Percentiles rank a stretch among this genome's conserved stretches.
phyloP scores from a whole-genome alignment of 2,888 invertebrate genomes.

The Lottia gigantea region DNA sequence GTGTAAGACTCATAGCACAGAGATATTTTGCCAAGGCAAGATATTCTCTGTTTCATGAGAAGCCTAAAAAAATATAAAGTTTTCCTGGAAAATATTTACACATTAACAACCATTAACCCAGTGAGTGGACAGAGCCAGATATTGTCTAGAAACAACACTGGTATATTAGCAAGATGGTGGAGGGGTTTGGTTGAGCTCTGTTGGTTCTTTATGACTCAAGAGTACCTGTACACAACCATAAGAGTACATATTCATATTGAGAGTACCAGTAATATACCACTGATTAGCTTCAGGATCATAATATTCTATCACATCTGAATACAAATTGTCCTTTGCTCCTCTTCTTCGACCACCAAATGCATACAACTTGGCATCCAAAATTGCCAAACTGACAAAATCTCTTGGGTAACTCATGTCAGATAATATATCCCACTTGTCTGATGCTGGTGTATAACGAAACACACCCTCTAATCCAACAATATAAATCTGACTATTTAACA shows the following conservation, averaged over 20 bases:
- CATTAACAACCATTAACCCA: too few relatives aligned
- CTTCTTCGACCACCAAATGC: slow-evolving; percentile 57
- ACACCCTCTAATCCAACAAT: slow-evolving; percentile 60
- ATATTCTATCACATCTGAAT: slow-evolving; percentile 57
- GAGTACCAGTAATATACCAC: slow-evolving; percentile 50
- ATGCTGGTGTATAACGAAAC: slow-evolving; percentile 49
- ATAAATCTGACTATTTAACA: slow-evolving; percentile 53
- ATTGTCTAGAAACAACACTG: too few relatives aligned
- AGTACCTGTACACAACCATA: slow-evolving; percentile 60
- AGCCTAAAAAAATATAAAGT: too few relatives aligned
- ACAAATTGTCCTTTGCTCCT: slow-evolving; percentile 58
- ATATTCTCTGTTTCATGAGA: too few relatives aligned
- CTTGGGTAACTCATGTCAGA: slow-evolving; percentile 56
- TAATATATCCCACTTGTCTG: slow-evolving; percentile 53
- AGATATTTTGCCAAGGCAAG: too few relatives aligned
- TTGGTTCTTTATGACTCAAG: slow-evolving; percentile 29
- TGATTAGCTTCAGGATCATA: slow-evolving; percentile 48
- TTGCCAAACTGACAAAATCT: slow-evolving; percentile 59
- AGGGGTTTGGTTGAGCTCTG: neutral
- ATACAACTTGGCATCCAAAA: slow-evolving; percentile 57
- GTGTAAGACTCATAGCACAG: too few relatives aligned
- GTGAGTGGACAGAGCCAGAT: too few relatives aligned
- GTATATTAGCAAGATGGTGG: too few relatives aligned
- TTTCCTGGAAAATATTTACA: too few relatives aligned
- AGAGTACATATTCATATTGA: slow-evolving; percentile 58